Evolutionary conservation across 2,888 invertebrate species (phyloP).

Genomic region (Bimastos eiseni): DNA sequence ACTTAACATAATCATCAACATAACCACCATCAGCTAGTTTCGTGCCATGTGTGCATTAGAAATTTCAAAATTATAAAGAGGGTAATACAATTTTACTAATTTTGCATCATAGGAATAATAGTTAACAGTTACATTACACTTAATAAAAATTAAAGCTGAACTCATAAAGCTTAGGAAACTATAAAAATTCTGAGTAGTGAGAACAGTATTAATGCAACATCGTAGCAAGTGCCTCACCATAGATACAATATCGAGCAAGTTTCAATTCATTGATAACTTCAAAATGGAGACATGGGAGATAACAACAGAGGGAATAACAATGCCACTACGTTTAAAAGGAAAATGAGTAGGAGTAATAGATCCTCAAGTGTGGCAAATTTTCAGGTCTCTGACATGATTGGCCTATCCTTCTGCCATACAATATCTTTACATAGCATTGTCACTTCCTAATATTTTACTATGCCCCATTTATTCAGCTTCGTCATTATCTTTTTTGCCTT

Average conservation of each 20-base stretch:
- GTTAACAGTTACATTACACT: neutral
- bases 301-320: neutral
- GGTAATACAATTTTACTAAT: neutral
- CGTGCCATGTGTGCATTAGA: neutral
- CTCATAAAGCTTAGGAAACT: neutral
- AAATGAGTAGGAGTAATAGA: neutral
- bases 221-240: neutral
- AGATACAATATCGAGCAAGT: neutral
- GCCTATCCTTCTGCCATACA: neutral
- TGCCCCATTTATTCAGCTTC: neutral
- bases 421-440: neutral
- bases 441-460: neutral
- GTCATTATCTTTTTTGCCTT: neutral
- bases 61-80: neutral
- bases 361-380: neutral
- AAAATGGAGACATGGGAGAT: neutral
- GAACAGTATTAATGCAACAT: neutral
- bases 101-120: neutral
- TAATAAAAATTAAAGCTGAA: neutral
- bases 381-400: neutral
- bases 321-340: neutral
- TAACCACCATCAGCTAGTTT: neutral
- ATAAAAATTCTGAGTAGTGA: neutral
- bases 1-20: neutral
- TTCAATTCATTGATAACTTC: neutral